Percentiles rank a stretch among this genome's conserved stretches.
phyloP scores from a whole-genome alignment of 2,888 invertebrate species.

The Rhagonycha lutea region DNA sequence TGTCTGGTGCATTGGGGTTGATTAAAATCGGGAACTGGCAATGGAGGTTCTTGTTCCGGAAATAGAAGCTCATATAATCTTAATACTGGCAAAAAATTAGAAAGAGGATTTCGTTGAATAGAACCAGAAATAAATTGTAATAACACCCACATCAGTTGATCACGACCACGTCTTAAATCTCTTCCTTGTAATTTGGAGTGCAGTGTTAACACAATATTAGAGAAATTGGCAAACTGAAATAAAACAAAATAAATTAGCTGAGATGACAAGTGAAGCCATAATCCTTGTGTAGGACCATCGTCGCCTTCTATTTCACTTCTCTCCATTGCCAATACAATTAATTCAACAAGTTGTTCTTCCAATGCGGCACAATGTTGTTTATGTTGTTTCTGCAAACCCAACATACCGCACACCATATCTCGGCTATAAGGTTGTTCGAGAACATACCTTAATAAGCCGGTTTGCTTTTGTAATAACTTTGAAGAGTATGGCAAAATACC shows the following conservation, averaged over 20 bases:
- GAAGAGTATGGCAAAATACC: slow-evolving; percentile 87
- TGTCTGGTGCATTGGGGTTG: slow-evolving; percentile 85
- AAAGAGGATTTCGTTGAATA: slow-evolving; percentile 89
- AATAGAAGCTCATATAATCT: slow-evolving; percentile 90
- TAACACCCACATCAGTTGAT: slow-evolving; percentile 98
- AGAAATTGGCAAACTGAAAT: slow-evolving; percentile 92
- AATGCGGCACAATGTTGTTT: slow-evolving; percentile 73
- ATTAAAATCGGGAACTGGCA: slow-evolving; percentile 87
- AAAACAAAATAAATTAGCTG: slow-evolving; percentile 94
- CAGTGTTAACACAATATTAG: slow-evolving; percentile 87
- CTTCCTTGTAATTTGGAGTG: slow-evolving; percentile 68
- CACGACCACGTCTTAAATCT: slow-evolving; percentile 86
- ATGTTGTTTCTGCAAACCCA: slow-evolving; percentile 90
- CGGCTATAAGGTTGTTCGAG: slow-evolving; percentile 93
- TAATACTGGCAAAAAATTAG: slow-evolving; percentile 87
- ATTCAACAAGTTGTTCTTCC: slow-evolving; percentile 90
- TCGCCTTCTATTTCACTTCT: slow-evolving; percentile 72
- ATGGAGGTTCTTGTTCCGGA: slow-evolving; percentile 86
- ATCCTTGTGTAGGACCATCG: slow-evolving; percentile 72
- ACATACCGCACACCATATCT: slow-evolving; percentile 95
- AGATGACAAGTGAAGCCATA: slow-evolving; percentile 92
- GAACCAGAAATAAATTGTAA: slow-evolving; percentile 97
- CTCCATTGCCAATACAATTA: slow-evolving; percentile 91
- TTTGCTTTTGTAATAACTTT: slow-evolving; percentile 87
- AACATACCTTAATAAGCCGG: slow-evolving; percentile 83